Evolutionary conservation across 2,113 vertebrate species (phyloP).

Genomic region (Lynx canadensis): DNA sequence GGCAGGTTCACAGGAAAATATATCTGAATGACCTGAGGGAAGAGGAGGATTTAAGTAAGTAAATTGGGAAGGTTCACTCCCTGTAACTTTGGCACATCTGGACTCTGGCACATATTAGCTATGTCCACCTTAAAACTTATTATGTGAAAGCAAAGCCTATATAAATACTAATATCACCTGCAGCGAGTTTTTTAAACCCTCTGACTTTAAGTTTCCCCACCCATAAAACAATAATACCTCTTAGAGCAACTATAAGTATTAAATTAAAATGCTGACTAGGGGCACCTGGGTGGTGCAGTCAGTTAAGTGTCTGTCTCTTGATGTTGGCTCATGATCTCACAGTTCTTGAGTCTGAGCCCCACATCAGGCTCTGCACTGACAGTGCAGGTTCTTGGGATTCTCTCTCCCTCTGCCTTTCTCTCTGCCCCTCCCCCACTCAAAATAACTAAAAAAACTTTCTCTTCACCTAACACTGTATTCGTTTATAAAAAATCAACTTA

Average conservation of each 20-base stretch:
- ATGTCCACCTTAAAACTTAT: neutral
- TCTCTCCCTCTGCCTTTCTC: too few relatives aligned
- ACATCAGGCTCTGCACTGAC: too few relatives aligned
- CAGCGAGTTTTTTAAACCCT: neutral
- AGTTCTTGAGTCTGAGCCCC: too few relatives aligned
- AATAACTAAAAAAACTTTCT: neutral
- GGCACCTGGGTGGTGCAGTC: too few relatives aligned
- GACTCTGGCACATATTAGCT: neutral
- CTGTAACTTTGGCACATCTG: neutral
- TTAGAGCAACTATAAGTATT: neutral
- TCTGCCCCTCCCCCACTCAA: too few relatives aligned
- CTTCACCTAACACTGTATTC: neutral
- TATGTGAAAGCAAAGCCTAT: neutral
- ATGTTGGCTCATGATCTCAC: too few relatives aligned
- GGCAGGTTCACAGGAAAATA: neutral
- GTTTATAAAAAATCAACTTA: conserved; percentile 2
- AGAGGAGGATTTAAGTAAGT: neutral
- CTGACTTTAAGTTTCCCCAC: neutral
- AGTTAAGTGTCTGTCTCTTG: too few relatives aligned
- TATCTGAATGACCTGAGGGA: neutral
- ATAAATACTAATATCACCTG: neutral
- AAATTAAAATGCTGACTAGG: neutral
- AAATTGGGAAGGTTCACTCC: neutral
- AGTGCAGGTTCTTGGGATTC: too few relatives aligned
- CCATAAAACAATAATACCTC: neutral